A percentile compares a stretch with the other conserved stretches of the same genome.
phyloP scores from a whole-genome alignment of 2,888 invertebrate genomes.

The Synergus umbraculus region DNA sequence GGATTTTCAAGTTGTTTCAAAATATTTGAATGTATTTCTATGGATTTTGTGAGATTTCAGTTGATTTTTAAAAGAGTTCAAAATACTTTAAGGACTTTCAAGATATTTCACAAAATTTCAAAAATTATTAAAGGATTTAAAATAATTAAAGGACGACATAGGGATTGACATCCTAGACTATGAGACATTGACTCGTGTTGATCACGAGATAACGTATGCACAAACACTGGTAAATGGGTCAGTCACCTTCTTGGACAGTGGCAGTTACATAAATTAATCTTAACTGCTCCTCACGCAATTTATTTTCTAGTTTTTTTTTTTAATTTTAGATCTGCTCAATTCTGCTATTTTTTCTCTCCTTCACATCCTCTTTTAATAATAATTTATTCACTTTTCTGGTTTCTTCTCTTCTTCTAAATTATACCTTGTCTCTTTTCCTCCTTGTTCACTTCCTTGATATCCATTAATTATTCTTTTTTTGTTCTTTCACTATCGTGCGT shows the following conservation, averaged over 20 bases:
- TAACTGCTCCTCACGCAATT: neutral
- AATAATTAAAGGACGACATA: no score
- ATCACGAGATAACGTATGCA: conserved; percentile 28
- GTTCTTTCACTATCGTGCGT: neutral
- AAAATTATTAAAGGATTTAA: no score
- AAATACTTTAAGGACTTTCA: no score
- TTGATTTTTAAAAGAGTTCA: no score
- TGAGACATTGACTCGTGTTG: conserved; percentile 21
- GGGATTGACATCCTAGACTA: neutral
- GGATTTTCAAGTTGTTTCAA: no score
- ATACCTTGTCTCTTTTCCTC: neutral
- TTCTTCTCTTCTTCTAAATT: neutral
- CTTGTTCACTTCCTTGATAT: neutral
- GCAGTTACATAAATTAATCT: conserved; percentile 1
- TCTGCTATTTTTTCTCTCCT: neutral
- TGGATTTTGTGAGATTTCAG: no score
- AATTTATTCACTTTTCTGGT: neutral
- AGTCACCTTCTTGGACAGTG: conserved; percentile 33
- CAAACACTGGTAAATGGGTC: neutral
- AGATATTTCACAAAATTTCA: no score
- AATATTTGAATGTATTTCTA: no score
- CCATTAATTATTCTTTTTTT: neutral
- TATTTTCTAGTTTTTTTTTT: neutral
- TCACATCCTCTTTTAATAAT: neutral
- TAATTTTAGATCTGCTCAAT: neutral